Conservation (phyloP, 2,888 invertebrate species). For the Drosophila acutilabella region DNA sequence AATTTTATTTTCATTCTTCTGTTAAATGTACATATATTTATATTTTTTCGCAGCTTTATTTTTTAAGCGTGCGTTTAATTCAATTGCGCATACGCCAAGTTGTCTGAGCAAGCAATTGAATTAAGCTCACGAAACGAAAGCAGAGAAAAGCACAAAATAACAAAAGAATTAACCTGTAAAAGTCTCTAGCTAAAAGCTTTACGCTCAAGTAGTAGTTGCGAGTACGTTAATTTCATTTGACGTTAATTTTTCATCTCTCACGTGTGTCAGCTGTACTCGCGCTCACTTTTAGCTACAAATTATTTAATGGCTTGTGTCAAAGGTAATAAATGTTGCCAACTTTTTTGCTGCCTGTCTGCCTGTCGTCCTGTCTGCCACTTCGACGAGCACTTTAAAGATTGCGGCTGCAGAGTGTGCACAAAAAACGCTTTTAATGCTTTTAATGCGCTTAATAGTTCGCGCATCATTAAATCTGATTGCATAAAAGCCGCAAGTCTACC, state of each 20-base stretch:
- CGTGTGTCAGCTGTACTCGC: slow-evolving; percentile 46
- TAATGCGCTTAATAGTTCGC: slow-evolving; percentile 76
- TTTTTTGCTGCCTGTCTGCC: slow-evolving; percentile 34
- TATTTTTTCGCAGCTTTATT: slow-evolving; percentile 3
- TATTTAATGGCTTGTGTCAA: slow-evolving; percentile 77
- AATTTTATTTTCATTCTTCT: slow-evolving; percentile 25
- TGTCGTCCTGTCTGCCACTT: slow-evolving; percentile 10
- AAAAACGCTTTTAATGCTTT: slow-evolving; percentile 48
- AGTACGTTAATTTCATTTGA: slow-evolving; percentile 69
- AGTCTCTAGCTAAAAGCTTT: slow-evolving; percentile 67
- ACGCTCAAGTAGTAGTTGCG: slow-evolving; percentile 40
- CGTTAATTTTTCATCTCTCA: slow-evolving; percentile 38
- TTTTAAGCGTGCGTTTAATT: slow-evolving; percentile 50
- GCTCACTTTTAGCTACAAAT: slow-evolving; percentile 46
- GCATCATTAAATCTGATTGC: slow-evolving; percentile 76
- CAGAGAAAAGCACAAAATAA: neutral
- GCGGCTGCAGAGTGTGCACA: slow-evolving; percentile 25
- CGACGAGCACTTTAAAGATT: slow-evolving; percentile 38
- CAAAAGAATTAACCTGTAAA: slow-evolving; percentile 20
- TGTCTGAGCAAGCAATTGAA: slow-evolving; percentile 59
- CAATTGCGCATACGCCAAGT: slow-evolving; percentile 57
- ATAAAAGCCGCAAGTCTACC: slow-evolving; percentile 32
- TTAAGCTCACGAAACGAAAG: slow-evolving; percentile 41
- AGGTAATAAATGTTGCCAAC: slow-evolving; percentile 70
- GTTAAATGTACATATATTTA: slow-evolving; percentile 5